Base-by-base conservation (phyloP, 2,888 invertebrate species). In the Tanaodytes sp. region DNA sequence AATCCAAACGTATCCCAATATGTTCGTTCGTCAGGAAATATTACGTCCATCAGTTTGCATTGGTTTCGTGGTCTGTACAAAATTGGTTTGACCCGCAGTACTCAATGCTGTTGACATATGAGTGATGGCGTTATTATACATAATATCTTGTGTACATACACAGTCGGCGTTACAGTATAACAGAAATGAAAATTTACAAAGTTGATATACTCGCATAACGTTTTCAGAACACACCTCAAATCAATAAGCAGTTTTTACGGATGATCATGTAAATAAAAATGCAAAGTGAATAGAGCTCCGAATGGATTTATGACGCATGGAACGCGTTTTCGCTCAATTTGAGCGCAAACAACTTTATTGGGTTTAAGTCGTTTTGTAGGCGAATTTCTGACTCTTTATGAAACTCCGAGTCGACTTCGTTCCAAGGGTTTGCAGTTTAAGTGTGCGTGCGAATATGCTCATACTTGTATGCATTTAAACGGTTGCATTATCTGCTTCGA, bases 401-500 rank as follows among this genome's bases (percentile, higher is more conserved):
- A 75, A 72, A 74, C 72, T 71, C 67, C 62, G 63, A 65, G 71
- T 40, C 51, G 43, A 49, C 49, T 42, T 31, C 31, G 27, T 49
- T 27, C 39, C 40, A 39, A 39, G 30, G 57, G 55, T 27, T 40
- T 51, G 61, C 23, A 74, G 77, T 76, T 81, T 76, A 78, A 69
- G 73, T 55, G 68, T n/a, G n/a, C 77, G 75, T 78, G 74, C 68
- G 75, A 77, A 81, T 77, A 76, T 75, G 43, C 31, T 27, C 69
- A 75, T 74, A 75, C 79, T 77, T 82, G 82, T 79, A 83, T 83
- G 83, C 83, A 83, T 83, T 83, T 82, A 83, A 83, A 83, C 78
- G 78, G 68, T 75, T 77, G 77, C 77, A 79, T 80, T 80, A 80
- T 78, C 79, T 66, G 71, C 54, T 79, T 80, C 30, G 15, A 30